Conservation (phyloP, 2,797 vertebrate genomes). For the Thunnus albacares region DNA sequence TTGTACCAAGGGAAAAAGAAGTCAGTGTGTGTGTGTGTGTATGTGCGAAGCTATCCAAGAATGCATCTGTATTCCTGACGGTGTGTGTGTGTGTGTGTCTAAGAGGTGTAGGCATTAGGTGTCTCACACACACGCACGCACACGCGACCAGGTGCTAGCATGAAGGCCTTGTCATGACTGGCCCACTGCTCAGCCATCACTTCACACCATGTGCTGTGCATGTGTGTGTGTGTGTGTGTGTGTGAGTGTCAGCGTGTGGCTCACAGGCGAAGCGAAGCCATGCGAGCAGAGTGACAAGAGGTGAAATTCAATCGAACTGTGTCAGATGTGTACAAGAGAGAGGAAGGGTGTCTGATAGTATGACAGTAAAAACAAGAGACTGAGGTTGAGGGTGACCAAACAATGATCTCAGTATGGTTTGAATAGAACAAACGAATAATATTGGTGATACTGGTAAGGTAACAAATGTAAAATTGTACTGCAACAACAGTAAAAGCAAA, state of each 20-base stretch:
- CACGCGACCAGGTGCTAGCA: slow-evolving; percentile 54
- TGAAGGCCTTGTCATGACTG: slow-evolving; percentile 67
- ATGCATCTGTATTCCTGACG: slow-evolving; percentile 73
- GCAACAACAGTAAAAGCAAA: background rate
- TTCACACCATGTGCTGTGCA: slow-evolving; percentile 39
- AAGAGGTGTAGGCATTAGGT: slow-evolving; percentile 66
- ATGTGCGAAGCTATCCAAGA: slow-evolving; percentile 50
- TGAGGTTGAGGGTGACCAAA: slow-evolving; percentile 11
- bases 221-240: slow-evolving; percentile 34
- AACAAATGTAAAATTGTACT: too few relatives aligned
- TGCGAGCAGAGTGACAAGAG: slow-evolving; percentile 60
- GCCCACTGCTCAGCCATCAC: slow-evolving; percentile 61
- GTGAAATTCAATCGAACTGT: slow-evolving; percentile 74
- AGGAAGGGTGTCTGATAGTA: slow-evolving; percentile 43
- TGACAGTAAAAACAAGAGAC: slow-evolving; percentile 29
- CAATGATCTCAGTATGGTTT: slow-evolving; percentile 10
- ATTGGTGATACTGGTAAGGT: background rate
- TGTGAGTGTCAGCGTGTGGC: slow-evolving; percentile 37
- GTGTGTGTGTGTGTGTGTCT: slow-evolving; percentile 48
- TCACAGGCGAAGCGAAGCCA: slow-evolving; percentile 53
- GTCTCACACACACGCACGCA: slow-evolving; percentile 31
- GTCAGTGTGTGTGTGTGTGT: slow-evolving; percentile 39
- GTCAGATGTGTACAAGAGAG: slow-evolving; percentile 59
- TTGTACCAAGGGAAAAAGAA: slow-evolving; percentile 59
- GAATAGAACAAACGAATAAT: background rate